Base-by-base conservation (phyloP, 2,797 vertebrate species). In the Falco rusticolus region DNA sequence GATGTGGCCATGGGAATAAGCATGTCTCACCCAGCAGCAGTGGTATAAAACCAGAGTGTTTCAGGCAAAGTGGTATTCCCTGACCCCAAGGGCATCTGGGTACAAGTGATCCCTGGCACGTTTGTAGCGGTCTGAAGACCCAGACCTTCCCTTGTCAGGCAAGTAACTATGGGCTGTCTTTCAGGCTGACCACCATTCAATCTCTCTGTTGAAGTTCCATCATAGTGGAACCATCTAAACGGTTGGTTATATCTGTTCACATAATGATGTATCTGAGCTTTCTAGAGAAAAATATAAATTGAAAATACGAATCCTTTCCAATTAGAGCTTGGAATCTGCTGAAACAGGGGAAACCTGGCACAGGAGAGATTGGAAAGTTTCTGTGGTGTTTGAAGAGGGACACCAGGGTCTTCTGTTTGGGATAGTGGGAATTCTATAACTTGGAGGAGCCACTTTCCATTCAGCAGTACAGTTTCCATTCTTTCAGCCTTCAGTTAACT, bases 91-190 rank as follows among this genome's bases (percentile, higher is more conserved):
- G 17, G 3, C 72, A 56, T 34, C 39, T 28, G n/a, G 7, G 39
- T 1, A 4, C 12, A 33, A 43, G 57, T 5, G 1, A 33, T 54
- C 65, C 12, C n/a, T 29, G 5, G 13, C 0, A 1, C 0, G 6
- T 48, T 51, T 88, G 8, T 28, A 54, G 11, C 66, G 54, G 11
- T 22, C 47, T 37, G 66, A 82, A 54, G 50, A 65, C 37, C 28
- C 59, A 70, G 77, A 70, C 29, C 17, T 14, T 39, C 16, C 21
- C 21, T 48, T 5, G 1, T 64, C 47, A 16, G 13, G 24, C 10
- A 70, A 51, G 70, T 82, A 82, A 19, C 17, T 53, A 10, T 7
- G 29, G 29, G 33, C 24, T 51, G 24, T 76, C 43, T 69, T 75
- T 22, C 37, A 51, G 70, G 34, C 1, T 64, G 70, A 3, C 43